Evolutionary conservation across 2,888 invertebrate species (phyloP), one percentile per base, ranked within the genome.

Genomic region (Heterodera filipjevi): DNA sequence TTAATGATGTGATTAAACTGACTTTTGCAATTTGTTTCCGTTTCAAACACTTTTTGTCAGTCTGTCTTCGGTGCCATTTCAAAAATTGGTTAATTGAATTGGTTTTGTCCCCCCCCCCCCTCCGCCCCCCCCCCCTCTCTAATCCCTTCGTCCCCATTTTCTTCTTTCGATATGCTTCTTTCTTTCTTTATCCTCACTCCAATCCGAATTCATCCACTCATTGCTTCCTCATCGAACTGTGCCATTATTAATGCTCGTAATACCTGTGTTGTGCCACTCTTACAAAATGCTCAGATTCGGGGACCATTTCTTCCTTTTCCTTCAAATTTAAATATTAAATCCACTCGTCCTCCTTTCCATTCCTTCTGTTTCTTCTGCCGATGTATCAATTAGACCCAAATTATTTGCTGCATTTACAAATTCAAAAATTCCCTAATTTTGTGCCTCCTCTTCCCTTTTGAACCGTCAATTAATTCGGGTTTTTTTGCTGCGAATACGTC

Each of bases 401-500:
- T n/a, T n/a, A n/a, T n/a, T n/a, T n/a, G n/a, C n/a, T n/a, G n/a
- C n/a, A n/a, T n/a, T n/a, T n/a, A n/a, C n/a, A n/a, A n/a, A n/a
- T n/a, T n/a, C n/a, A n/a, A n/a, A n/a, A n/a, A n/a, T n/a, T n/a
- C n/a, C n/a, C n/a, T n/a, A n/a, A 39, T 39, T 39, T 39, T 39
- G 12, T n/a, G 39, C 39, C 39, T 39, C 12, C 39, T 16, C 49
- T 10, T 59, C 5, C 6, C n/a, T 59, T 59, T 27, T n/a, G 12
- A 27, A 6, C 59, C 59, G 59, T 59, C 59, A 27, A 59, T 59
- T n/a, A n/a, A 5, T 27, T 59, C 59, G 59, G 59, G 59, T 59
- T 59, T 59, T 59, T 59, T 59, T n/a, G 6, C 59, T 27, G 59
- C 59, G 59, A 59, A 59, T 59, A 59, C n/a, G 59, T 59, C 22